Percentiles rank a stretch among this genome's conserved stretches.
phyloP scores from a whole-genome alignment of 1,140 invertebrate species.

The Nixonia krombeini region DNA sequence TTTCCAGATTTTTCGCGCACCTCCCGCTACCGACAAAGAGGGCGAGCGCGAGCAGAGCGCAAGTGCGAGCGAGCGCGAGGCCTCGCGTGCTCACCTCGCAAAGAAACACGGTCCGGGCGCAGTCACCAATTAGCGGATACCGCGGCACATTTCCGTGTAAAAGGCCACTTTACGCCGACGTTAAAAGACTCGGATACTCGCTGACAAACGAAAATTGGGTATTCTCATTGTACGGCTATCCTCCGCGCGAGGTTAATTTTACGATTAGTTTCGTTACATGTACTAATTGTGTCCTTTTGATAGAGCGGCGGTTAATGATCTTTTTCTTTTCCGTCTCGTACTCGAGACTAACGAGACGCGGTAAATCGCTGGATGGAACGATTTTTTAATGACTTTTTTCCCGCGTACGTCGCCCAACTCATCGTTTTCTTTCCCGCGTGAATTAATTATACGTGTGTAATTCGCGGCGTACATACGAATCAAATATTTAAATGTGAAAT shows the following conservation, averaged over 20 bases:
- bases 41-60: neutral
- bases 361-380: too few relatives aligned
- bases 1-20: slow-evolving; percentile 42
- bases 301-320: neutral
- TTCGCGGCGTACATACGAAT: too few relatives aligned
- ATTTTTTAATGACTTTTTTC: neutral
- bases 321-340: too few relatives aligned
- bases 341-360: neutral
- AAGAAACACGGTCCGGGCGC: slow-evolving; percentile 36
- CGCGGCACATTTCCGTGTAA: slow-evolving; percentile 41
- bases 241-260: slow-evolving; percentile 5
- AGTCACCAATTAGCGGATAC: slow-evolving; percentile 48
- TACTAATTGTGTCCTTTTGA: slow-evolving; percentile 11
- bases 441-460: neutral
- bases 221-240: slow-evolving; percentile 10
- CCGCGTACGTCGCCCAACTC: neutral
- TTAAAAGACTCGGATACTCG: slow-evolving; percentile 14
- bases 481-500: neutral
- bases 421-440: neutral
- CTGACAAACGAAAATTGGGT: slow-evolving; percentile 18
- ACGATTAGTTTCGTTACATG: slow-evolving; percentile 13
- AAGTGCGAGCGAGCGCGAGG: neutral
- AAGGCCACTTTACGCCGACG: slow-evolving; percentile 21
- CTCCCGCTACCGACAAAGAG: slow-evolving; percentile 8
- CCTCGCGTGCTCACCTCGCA: slow-evolving; percentile 27